These are phyloP conservation scores for Dermatemys mawii DNA, from an alignment of 2,113 vertebrate genomes.

Conservation along the genomic window DNA sequence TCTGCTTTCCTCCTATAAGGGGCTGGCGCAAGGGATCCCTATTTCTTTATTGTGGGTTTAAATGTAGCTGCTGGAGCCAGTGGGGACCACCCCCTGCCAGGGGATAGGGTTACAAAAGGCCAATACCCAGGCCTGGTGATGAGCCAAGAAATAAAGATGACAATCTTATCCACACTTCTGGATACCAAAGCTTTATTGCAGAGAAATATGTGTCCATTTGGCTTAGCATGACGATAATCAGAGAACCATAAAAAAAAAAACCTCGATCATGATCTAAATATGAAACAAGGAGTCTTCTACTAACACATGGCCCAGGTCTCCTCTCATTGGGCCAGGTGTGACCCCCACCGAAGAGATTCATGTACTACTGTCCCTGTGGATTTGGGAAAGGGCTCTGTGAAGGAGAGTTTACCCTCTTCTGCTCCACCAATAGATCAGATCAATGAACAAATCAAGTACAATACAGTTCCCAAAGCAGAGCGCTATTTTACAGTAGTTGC, in stretches of 20 bases:
- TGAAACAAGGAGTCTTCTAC: background rate
- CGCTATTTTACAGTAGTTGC: background rate
- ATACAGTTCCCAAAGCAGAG: background rate
- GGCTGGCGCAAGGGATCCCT: background rate
- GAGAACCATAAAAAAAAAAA: background rate
- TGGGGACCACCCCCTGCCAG: background rate
- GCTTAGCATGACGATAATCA: background rate
- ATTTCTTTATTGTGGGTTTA: background rate
- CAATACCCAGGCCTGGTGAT: background rate
- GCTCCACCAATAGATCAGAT: background rate
- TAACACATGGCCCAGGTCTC: background rate
- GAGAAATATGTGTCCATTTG: background rate
- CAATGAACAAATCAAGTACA: background rate
- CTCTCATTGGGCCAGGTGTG: background rate
- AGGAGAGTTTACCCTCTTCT: background rate
- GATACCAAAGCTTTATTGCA: background rate
- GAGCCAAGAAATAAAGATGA: background rate
- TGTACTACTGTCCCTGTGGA: background rate
- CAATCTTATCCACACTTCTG: background rate
- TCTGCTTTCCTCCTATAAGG: background rate
- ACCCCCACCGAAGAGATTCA: background rate
- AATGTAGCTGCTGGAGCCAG: background rate
- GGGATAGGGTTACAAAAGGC: background rate
- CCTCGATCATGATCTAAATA: background rate
- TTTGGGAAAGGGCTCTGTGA: background rate